Percentiles rank a stretch among this genome's conserved stretches.
Evolutionary conservation across 1,140 invertebrate genomes (phyloP).

Genomic region (Lamellibrachia luymesi): DNA sequence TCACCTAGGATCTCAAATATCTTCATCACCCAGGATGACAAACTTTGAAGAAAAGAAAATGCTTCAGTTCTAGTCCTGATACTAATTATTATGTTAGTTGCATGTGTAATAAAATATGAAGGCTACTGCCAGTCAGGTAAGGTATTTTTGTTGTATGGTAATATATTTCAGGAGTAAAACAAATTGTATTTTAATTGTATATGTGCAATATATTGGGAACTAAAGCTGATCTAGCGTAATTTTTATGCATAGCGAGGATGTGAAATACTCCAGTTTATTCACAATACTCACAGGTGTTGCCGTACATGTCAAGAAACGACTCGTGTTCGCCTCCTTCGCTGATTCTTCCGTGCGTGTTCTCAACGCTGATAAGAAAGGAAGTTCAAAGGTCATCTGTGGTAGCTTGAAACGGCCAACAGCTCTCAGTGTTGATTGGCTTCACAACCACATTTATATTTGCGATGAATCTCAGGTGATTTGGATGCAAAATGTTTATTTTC

Average conservation of each 20-base stretch:
- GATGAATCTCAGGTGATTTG: slow-evolving; percentile 47
- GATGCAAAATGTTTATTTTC: neutral
- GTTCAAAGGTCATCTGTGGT: neutral
- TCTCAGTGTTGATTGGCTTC: slow-evolving; percentile 84
- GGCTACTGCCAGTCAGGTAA: no score
- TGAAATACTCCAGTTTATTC: slow-evolving; percentile 22
- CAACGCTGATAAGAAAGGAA: neutral
- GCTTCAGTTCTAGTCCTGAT: no score
- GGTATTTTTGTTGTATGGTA: no score
- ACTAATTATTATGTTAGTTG: no score
- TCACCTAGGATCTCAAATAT: no score
- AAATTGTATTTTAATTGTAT: no score
- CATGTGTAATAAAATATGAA: no score
- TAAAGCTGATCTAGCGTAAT: no score
- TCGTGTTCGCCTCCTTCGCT: neutral
- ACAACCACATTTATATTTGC: slow-evolving; percentile 76
- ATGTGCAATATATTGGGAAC: neutral
- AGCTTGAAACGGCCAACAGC: slow-evolving; percentile 34
- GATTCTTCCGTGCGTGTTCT: neutral
- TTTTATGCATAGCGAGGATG: neutral
- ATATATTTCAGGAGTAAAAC: no score
- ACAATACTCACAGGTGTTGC: slow-evolving; percentile 65
- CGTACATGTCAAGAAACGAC: slow-evolving; percentile 63
- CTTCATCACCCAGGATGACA: no score
- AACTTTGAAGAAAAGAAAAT: no score